These are phyloP conservation scores for Pangasianodon gigas DNA, from an alignment of 2,113 vertebrate species.

Conservation along the genomic window DNA sequence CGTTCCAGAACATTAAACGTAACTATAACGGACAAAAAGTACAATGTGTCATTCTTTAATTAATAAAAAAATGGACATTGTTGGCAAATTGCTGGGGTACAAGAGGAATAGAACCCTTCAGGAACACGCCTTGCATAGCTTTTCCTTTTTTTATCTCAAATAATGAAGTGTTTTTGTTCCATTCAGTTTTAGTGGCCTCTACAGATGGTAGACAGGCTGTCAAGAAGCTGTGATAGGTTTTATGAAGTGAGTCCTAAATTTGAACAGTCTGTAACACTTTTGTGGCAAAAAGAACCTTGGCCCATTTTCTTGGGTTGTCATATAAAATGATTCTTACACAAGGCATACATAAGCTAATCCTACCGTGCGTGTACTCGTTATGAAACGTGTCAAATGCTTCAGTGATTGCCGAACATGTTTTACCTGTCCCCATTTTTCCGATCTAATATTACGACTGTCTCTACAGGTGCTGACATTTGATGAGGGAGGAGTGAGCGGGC, in stretches of 20 bases:
- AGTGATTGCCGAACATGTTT: neutral
- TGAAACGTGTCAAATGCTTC: neutral
- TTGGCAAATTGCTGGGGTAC: neutral
- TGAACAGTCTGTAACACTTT: neutral
- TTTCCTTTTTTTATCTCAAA: neutral
- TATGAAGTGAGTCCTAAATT: neutral
- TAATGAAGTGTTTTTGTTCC: neutral
- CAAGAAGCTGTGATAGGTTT: neutral
- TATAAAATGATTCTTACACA: neutral
- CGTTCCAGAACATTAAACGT: neutral
- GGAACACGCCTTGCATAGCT: neutral
- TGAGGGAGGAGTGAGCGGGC: slow-evolving; percentile 86
- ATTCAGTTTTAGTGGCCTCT: neutral
- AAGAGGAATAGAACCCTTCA: neutral
- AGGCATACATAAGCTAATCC: neutral
- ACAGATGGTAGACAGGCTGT: neutral
- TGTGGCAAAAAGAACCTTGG: neutral
- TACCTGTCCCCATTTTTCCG: neutral
- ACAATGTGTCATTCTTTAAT: neutral
- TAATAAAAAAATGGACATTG: neutral
- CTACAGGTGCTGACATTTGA: slow-evolving; percentile 95
- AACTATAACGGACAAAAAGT: neutral
- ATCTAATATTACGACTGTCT: slow-evolving; percentile 45
- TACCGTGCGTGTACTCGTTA: neutral
- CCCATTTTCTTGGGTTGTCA: neutral